Conservation (phyloP, 2,797 vertebrate species). For the Gallinago nigripennis region DNA sequence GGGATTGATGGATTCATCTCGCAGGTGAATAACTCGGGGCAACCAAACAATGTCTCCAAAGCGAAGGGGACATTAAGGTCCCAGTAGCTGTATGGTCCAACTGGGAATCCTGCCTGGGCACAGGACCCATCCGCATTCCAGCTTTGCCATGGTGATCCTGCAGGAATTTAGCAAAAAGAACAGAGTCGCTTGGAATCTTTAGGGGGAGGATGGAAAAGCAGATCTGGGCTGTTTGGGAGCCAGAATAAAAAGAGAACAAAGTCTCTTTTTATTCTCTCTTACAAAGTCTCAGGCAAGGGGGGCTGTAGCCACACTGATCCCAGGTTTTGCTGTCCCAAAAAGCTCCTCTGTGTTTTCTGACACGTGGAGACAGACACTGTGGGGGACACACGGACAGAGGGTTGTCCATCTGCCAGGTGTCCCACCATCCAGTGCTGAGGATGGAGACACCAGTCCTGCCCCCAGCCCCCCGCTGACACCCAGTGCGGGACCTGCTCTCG, state of each 20-base stretch:
- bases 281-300: too few relatives aligned
- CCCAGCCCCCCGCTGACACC: rapidly evolving
- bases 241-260: neutral
- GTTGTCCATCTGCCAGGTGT: neutral
- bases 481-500: rapidly evolving
- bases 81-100: neutral
- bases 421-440: neutral
- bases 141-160: rapidly evolving
- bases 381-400: neutral
- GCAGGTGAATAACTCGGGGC: neutral
- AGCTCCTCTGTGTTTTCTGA: rapidly evolving
- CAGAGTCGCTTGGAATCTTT: neutral
- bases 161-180: neutral
- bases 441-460: neutral
- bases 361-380: rapidly evolving
- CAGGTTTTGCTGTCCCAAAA: neutral
- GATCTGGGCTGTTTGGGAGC: neutral
- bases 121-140: neutral
- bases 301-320: neutral
- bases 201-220: neutral
- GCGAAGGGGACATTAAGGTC: rapidly evolving
- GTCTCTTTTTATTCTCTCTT: neutral
- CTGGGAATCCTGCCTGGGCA: neutral
- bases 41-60: neutral
- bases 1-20: neutral